These are phyloP conservation scores for Percopsis omiscomaycus DNA, from an alignment of 2,797 vertebrate genomes.

Conservation along the genomic window DNA sequence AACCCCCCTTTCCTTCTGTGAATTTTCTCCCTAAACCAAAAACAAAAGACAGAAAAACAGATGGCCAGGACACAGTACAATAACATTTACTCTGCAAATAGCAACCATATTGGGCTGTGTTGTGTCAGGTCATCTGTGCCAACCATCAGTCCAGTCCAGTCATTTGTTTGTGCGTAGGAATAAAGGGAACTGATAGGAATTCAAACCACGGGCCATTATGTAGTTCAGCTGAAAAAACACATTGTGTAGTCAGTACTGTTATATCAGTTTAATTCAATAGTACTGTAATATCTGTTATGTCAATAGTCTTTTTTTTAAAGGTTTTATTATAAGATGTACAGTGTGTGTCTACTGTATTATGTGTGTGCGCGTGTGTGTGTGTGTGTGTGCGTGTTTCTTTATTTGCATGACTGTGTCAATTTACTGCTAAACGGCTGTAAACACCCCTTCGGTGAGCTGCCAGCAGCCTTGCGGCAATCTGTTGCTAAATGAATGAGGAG, in stretches of 20 bases:
- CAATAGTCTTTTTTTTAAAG: no score
- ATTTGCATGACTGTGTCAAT: slow-evolving; percentile 56
- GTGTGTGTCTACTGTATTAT: not conserved
- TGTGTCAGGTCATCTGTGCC: slow-evolving; percentile 64
- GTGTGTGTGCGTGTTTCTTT: slow-evolving; percentile 31
- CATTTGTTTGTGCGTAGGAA: slow-evolving; percentile 41
- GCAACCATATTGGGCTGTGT: slow-evolving; percentile 82
- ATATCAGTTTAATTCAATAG: not conserved
- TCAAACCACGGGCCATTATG: no score
- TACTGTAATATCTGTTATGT: no score
- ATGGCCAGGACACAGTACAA: slow-evolving; percentile 71
- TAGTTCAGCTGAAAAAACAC: not conserved
- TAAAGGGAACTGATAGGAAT: slow-evolving; percentile 21
- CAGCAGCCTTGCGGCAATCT: slow-evolving; percentile 71
- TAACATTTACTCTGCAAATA: slow-evolving; percentile 82
- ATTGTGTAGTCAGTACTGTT: not conserved
- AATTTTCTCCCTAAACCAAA: slow-evolving; percentile 24
- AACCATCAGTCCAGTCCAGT: slow-evolving; percentile 43
- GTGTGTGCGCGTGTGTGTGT: slow-evolving; percentile 5
- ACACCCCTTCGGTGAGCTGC: slow-evolving; percentile 69
- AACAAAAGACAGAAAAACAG: slow-evolving; percentile 61
- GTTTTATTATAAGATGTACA: not conserved
- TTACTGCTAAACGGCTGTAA: slow-evolving; percentile 74
- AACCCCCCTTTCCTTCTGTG: slow-evolving; percentile 22
- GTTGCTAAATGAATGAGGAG: slow-evolving; percentile 80